Base-by-base conservation (phyloP, 2,113 vertebrate genomes). In the Megatriorchis doriae region DNA sequence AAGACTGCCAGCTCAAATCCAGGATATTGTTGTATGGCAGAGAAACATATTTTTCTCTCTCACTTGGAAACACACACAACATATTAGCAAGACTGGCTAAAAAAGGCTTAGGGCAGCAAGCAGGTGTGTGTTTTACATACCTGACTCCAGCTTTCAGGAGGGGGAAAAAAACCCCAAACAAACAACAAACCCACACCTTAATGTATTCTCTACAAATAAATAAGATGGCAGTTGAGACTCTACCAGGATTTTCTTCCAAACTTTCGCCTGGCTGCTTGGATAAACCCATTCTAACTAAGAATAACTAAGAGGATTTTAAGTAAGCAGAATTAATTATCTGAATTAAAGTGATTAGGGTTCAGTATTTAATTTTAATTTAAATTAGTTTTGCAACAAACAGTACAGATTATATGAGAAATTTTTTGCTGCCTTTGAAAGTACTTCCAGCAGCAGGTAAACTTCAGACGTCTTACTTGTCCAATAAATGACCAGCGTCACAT, bases 131-230 rank as follows among this genome's bases (percentile, higher is more conserved):
- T 43, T 92, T 91, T 38, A 34, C 11, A 29, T n/a, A 68, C 43
- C n/a, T 87, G 23, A 40, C 38, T 89, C 22, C 23, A 48, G 14
- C 47, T 52, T 86, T 66, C 23, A 43, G 27, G 43, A 77, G 27
- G 27, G 27, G 43, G 52, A 19, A 5, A 40, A 80, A 31, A 2
- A 3, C 0, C 0, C 4, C 20, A 4, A 70, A 38, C 4, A 34
- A 19, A 31, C 25, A 70, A 56, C 6, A 36, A 19, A 38, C 25
- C 52, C 52, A 29, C 11, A 32, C 6, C 4, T 56, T 81, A 32
- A 52, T 32, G 12, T 34, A 56, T 32, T 42, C 25, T 84, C 23
- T 38, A 10, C 31, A 89, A 93, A 81, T 43, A 88, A 83, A 10
- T 81, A 72, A 65, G 13, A 61, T 15, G 50, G 7, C 6, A 14